These are phyloP conservation scores for Lapara coniferarum DNA, from an alignment of 2,888 invertebrate species.

Conservation along the genomic window DNA sequence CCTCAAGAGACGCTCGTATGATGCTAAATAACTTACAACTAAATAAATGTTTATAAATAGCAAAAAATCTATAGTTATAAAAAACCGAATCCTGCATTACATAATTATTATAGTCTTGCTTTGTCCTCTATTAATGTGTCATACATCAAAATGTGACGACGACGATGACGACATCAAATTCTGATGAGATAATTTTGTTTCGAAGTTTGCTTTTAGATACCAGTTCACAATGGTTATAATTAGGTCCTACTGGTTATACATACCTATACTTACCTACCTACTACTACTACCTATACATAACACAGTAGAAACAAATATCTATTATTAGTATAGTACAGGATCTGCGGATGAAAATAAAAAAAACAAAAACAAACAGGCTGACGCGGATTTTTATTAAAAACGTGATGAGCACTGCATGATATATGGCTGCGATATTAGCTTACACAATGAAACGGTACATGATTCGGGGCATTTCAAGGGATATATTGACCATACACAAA, in stretches of 20 bases:
- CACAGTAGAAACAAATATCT: neutral
- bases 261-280: too few species aligned
- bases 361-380: conserved; percentile 20
- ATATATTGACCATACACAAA: too few species aligned
- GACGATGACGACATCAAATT: too few species aligned
- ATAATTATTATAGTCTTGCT: neutral
- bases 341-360: conserved; percentile 12
- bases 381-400: conserved; percentile 72
- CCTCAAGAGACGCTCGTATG: too few species aligned
- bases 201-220: too few species aligned
- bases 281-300: too few species aligned
- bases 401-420: conserved; percentile 74
- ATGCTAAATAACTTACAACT: neutral
- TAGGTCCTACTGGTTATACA: too few species aligned
- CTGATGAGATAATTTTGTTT: neutral
- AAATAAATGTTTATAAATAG: neutral
- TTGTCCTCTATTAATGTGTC: neutral
- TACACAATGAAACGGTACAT: conserved; percentile 41
- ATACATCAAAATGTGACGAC: too few species aligned
- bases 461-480: conserved; percentile 24
- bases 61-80: too few species aligned
- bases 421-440: conserved; percentile 56
- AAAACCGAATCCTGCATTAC: neutral
- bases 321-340: neutral
- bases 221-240: too few species aligned